Conservation (phyloP, 2,888 invertebrate species). For the Pollenia angustigena region DNA sequence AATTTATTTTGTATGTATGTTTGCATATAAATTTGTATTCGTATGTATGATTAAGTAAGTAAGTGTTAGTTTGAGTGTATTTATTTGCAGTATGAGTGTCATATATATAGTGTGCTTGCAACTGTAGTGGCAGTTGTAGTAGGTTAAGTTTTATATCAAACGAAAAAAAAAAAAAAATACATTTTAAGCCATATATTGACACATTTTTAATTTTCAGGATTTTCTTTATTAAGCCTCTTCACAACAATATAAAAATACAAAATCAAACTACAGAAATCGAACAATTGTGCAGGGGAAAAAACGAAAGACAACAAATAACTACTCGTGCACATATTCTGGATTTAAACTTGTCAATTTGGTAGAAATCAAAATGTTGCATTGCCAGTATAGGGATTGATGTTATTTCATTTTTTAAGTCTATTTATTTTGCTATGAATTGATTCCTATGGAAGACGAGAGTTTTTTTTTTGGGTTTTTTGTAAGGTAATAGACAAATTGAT, state of each 20-base stretch:
- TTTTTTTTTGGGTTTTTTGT: no score
- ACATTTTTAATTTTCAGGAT: conserved; percentile 73
- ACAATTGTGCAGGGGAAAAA: background rate
- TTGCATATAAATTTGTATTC: background rate
- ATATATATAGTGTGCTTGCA: background rate
- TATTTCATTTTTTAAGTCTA: background rate
- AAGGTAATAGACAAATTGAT: background rate
- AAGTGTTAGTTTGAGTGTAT: conserved; percentile 23
- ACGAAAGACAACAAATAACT: background rate
- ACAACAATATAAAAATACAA: conserved; percentile 36
- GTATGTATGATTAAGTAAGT: background rate
- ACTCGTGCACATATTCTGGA: conserved; percentile 61
- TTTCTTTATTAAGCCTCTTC: conserved; percentile 70
- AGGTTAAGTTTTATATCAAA: conserved; percentile 61
- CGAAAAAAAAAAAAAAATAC: conserved; percentile 45
- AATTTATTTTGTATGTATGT: conserved; percentile 29
- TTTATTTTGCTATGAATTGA: background rate
- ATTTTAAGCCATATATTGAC: conserved; percentile 73
- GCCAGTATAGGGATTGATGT: background rate
- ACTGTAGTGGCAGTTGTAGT: conserved; percentile 35
- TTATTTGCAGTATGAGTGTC: conserved; percentile 41
- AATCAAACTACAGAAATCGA: conserved; percentile 33
- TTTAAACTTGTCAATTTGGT: conserved; percentile 67
- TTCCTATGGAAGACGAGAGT: background rate
- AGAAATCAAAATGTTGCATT: conserved; percentile 52